Base-by-base conservation (phyloP, 2,113 vertebrate genomes). In the Hippopotamus amphibius region DNA sequence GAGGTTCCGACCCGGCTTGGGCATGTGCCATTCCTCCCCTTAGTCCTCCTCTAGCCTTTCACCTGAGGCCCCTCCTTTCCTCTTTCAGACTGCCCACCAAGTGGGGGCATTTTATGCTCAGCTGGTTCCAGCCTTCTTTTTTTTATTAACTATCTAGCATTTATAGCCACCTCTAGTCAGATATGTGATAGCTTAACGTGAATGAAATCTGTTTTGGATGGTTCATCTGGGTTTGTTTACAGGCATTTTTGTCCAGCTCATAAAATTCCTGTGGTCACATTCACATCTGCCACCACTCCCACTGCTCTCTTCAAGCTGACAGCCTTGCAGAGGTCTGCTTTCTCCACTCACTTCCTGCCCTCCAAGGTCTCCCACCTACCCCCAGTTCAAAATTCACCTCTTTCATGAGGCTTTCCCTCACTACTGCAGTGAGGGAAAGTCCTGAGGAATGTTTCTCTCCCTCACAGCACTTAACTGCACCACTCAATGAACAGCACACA, bases 231-330 rank as follows among this genome's bases (percentile, higher is more conserved):
- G 68, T 65, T 77, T 85, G 77, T 69, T 77, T 17, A 79, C 1
- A 63, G 76, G 14, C 48, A 57, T 74, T 79, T 88, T 61, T 65
- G n/a, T 87, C 63, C 87, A 48, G 66, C 84, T 97, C 80, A 28
- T 83, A 41, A 72, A 89, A 28, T 86, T 57, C 65, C 11, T 48
- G 55, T 26, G 63, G 55, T 72, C 63, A 83, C 41, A n/a, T 43
- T 63, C 30, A 15, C 2, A 6, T 37, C 77, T 22, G 15, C 71
- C 14, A 37, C 50, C 30, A 55, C 46, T 4, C 6, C n/a, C 33
- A 33, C 10, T 61, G 50, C 63, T 84, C 87, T 89, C 72, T 48
- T 50, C 66, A 30, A 30, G n/a, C 59, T n/a, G 41, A 43, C 50
- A 71, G 74, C 63, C 48, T 74, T 28, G 11, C 6, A 46, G 28